Percentiles rank a stretch among this genome's conserved stretches.
phyloP scores from a whole-genome alignment of 1,140 invertebrate species.

The Drosophila ohnishii region DNA sequence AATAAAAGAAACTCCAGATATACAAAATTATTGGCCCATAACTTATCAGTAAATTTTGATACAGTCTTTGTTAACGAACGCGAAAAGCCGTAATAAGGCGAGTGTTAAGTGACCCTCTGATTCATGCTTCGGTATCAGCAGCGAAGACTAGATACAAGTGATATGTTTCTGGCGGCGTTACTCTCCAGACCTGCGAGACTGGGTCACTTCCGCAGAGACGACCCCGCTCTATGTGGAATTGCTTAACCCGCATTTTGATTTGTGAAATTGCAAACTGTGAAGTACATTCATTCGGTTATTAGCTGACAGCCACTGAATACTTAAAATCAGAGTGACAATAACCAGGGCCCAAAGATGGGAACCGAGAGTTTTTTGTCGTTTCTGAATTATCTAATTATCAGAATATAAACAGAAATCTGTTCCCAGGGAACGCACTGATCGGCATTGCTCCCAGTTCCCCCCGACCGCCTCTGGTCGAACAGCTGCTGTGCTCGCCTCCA shows the following conservation, averaged over 20 bases:
- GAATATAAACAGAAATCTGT: conserved; percentile 34
- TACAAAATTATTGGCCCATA: conserved; percentile 8
- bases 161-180: conserved; percentile 10
- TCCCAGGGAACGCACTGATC: conserved; percentile 26
- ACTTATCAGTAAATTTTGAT: conserved; percentile 18
- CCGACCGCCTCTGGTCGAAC: conserved; percentile 19
- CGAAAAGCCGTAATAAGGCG: neutral
- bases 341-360: conserved; percentile 3
- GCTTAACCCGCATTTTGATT: conserved; percentile 21
- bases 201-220: conserved; percentile 31
- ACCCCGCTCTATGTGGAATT: conserved; percentile 1
- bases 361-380: neutral
- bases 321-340: conserved; percentile 23
- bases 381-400: conserved; percentile 33
- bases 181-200: conserved; percentile 9
- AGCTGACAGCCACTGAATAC: conserved; percentile 22
- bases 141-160: conserved; percentile 21
- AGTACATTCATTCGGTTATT: conserved; percentile 12
- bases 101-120: conserved; percentile 34
- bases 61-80: conserved; percentile 9
- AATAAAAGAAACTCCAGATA: neutral
- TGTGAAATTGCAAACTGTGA: conserved; percentile 2
- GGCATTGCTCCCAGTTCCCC: conserved; percentile 18
- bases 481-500: conserved; percentile 51
- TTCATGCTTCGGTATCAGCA: conserved; percentile 11